Evolutionary conservation across 2,797 vertebrate species (phyloP), one percentile per base, ranked within the genome.

Genomic region (Microtus obscurus): DNA sequence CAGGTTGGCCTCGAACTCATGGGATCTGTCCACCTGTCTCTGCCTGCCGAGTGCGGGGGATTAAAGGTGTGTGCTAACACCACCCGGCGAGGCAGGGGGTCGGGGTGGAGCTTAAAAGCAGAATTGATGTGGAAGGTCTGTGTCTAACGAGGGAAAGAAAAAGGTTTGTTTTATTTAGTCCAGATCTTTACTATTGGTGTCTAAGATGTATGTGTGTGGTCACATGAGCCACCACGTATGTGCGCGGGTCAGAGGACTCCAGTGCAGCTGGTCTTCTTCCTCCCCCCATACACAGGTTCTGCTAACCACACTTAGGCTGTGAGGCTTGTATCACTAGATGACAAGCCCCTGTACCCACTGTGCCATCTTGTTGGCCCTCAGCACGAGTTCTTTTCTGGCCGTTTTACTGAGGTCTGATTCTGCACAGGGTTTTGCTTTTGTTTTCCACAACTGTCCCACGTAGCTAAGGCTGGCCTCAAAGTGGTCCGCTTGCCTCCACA

Each of bases 21-120:
- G 21, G 56, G 56, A 59, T 59, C 56, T 7, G 56, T 6, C 56
- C 19, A 21, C 56, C 56, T 56, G 56, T 56, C 56, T 56, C 56
- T 56, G 56, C 56, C 56, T 56, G 1, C 56, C 2, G 56, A 56
- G 56, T 56, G 56, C 19, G 19, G 56, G 16, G 56, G 56, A 56
- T 56, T 56, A 56, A 21, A 56, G 56, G 19, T 21, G 56, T 56
- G 56, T 2, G 19, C 56, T 25, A 56, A 19, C 19, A 56, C 56
- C 2, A 19, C 19, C 56, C 0, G 6, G 56, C 17, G 6, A 56
- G 53, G 53, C 17, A 5, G 16, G 16, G 53, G 16, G 17, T 56
- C 19, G 2, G 21, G 21, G 9, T 53, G 2, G 51, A 2, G 16
- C 27, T 69, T n/a, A 6, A n/a, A n/a, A 69, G 40, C 27, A 69